Conservation (phyloP, 2,888 invertebrate species). For the Latrodectus hesperus region DNA sequence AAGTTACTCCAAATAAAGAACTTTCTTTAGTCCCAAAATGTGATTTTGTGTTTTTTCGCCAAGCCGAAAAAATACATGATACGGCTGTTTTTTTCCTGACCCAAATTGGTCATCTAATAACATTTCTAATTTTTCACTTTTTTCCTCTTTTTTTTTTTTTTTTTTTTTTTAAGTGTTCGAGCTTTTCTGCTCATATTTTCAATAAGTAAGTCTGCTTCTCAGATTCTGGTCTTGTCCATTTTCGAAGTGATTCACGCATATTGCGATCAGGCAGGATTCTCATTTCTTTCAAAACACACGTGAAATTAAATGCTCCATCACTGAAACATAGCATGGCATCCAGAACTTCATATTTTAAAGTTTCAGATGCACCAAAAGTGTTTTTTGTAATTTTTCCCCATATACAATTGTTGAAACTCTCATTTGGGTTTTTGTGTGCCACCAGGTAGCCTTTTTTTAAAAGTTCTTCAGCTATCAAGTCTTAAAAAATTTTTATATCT, state of each 20-base stretch:
- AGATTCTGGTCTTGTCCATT: background rate
- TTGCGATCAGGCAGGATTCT: background rate
- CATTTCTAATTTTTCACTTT: no score
- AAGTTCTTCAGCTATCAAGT: background rate
- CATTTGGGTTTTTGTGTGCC: background rate
- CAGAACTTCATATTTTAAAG: conserved; percentile 2
- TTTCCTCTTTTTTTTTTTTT: no score
- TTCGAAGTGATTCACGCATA: background rate
- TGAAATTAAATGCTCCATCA: background rate
- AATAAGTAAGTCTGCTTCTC: background rate
- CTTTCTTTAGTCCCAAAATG: no score
- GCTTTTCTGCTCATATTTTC: no score
- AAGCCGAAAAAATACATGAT: no score
- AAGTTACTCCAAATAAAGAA: no score
- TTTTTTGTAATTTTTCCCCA: background rate
- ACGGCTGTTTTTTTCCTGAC: no score
- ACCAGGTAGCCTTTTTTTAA: background rate
- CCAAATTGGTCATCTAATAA: no score
- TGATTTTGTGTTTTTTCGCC: no score
- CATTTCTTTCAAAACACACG: background rate
- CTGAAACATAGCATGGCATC: background rate
- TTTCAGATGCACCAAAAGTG: background rate
- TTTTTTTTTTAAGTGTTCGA: no score
- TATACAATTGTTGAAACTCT: conserved; percentile 9
- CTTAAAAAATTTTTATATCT: background rate